Evolutionary conservation across 2,797 vertebrate genomes (phyloP).

Genomic region (Spea hammondii): DNA sequence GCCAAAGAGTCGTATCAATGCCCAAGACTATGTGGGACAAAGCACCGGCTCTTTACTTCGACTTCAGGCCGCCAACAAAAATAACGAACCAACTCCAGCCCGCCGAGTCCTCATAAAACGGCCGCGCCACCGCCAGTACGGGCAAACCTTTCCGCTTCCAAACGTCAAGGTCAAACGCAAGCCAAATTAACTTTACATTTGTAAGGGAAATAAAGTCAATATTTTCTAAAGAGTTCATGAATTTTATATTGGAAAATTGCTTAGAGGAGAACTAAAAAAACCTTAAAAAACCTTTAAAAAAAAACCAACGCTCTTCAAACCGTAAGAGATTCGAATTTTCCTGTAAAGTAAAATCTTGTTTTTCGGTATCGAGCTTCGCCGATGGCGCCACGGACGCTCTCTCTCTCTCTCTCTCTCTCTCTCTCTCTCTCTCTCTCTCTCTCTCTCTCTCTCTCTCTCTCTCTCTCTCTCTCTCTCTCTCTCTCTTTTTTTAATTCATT

Average conservation of each 20-base stretch:
- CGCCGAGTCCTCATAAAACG: slow-evolving; percentile 13
- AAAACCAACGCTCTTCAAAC: neutral
- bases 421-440: too few species aligned
- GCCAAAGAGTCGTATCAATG: slow-evolving; percentile 6
- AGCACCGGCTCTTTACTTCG: neutral
- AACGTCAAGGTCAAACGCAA: slow-evolving; percentile 7
- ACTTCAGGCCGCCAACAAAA: neutral
- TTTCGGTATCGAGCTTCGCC: neutral
- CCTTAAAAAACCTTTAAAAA: neutral
- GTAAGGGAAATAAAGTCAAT: slow-evolving; percentile 8
- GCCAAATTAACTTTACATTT: neutral
- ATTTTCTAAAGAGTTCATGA: neutral
- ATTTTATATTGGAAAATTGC: neutral
- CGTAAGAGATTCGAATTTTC: neutral
- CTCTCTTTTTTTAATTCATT: neutral
- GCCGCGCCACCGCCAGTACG: neutral
- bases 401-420: too few species aligned
- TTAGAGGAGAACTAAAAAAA: neutral
- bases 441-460: too few species aligned
- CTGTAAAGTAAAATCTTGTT: neutral
- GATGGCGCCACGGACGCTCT: too few species aligned
- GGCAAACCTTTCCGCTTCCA: neutral
- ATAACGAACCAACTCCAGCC: neutral
- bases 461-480: too few species aligned
- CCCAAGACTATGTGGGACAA: neutral